Base-by-base conservation (phyloP, 2,888 invertebrate species). In the Nymphalis c-album region DNA sequence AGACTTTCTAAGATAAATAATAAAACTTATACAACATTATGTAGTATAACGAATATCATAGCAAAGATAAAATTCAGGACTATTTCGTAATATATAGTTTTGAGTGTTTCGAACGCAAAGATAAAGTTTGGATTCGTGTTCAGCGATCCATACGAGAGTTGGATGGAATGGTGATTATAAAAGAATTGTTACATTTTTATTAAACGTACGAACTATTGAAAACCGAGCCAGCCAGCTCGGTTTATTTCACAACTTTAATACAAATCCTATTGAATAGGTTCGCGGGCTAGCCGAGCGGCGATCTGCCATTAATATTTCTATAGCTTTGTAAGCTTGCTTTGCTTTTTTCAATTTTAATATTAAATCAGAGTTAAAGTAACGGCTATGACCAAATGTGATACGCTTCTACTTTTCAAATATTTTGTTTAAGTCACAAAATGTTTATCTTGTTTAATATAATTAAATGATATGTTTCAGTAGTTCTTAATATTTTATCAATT, bases 281-380 rank as follows among this genome's bases (percentile, higher is more conserved):
- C 64, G 68, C 57, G 59, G 46, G 31, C 8, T 31, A 53, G 31
- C 60, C 48, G 65, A 46, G 35, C 61, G 35, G 64, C 65, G 65
- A 68, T 71, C 62, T 65, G 65, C 65, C 64, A 69, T 71, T 71
- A 73, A 71, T 71, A 68, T 68, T 68, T 71, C 64, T 64, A 35
- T 64, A 55, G 59, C 55, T 64, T 60, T 57, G 50, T 64, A 59
- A 63, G 51, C 62, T 26, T 22, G 26, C 48, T 58, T 64, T 51
- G 50, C 46, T 65, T 53, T 73, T 72, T 68, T 71, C 68, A 71
- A 73, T 69, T 73, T 73, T 66, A 75, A 77, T 76, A 71, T 75
- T 76, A 75, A 76, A 80, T 77, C 72, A 70, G 73, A 70, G 40
- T 64, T 13, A 60, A 59, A 45, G 47, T 57, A 46, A 46, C 48